Conservation (phyloP, 2,113 vertebrate species). For the Hypomesus transpacificus region DNA sequence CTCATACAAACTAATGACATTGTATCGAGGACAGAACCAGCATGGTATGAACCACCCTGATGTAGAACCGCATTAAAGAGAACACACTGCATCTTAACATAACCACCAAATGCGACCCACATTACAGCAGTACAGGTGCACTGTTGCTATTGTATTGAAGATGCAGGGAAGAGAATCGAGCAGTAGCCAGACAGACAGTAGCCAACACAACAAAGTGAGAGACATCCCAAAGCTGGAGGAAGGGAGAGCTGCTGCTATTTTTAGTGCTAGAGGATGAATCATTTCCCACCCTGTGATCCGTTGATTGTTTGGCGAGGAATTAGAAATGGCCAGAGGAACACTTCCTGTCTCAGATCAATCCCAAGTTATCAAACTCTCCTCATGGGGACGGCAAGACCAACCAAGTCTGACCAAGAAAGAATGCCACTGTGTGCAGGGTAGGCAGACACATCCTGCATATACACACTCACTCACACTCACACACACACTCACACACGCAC, state of each 20-base stretch:
- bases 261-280: conserved; percentile 12
- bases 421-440: conserved; percentile 1
- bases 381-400: conserved; percentile 19
- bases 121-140: background rate
- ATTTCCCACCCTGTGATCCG: conserved; percentile 23
- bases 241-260: conserved; percentile 15
- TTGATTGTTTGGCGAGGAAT: conserved; percentile 28
- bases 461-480: background rate
- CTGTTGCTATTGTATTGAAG: conserved; percentile 1
- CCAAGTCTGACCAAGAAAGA: conserved; percentile 13
- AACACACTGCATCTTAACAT: background rate
- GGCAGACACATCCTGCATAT: conserved; percentile 22
- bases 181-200: conserved; percentile 3
- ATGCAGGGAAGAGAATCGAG: background rate
- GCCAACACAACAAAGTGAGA: conserved; percentile 5
- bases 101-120: background rate
- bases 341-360: conserved; percentile 23
- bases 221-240: background rate
- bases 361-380: conserved; percentile 9
- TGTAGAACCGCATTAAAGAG: no score
- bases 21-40: background rate
- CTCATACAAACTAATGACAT: background rate
- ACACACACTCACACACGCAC: background rate
- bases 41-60: background rate
- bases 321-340: conserved; percentile 11